Evolutionary conservation across 2,888 invertebrate species (phyloP), one percentile per base, ranked within the genome.

Genomic region (Andrena marginata): DNA sequence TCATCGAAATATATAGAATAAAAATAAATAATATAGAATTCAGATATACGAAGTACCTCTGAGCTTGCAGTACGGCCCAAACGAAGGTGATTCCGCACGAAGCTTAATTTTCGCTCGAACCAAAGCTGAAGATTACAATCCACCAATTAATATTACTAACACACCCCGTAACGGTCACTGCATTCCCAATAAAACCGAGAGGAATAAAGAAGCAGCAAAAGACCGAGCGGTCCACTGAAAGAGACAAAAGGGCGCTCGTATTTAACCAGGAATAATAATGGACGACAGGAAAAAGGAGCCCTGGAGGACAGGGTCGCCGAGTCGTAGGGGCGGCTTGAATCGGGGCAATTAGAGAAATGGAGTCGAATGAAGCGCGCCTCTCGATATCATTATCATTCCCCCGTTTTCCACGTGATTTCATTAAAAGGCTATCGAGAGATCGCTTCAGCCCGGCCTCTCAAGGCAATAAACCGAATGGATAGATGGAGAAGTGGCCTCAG

Each of bases 371-470:
- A 79, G 59, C 69, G 70, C 56, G 69, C 35, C 67, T n/a, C 70
- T 70, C 76, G 64, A 70, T 70, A 77, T 72, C 72, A 72, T 77
- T 77, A 72, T 77, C 64, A 80, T 77, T 80, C 72, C 72, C 67
- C 72, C 67, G 67, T 77, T 77, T 56, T 72, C 80, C 80, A 72
- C 42, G 70, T 77, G 80, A 80, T 80, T 80, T 77, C 71, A 72
- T 77, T 80, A 77, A 80, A 77, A 72, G 80, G 72, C 77, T 63
- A 72, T 68, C 67, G 63, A 56, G 29, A 35, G 65, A 80, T 77
- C 77, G 67, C 54, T 62, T 64, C 48, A 63, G 60, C 68, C 67
- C 23, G 68, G 56, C 13, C 56, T 56, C 68, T 68, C 49, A 51
- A 64, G 49, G 48, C 76, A 76, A 76, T 76, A 69, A 79, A 79